Evolutionary conservation across 2,113 vertebrate genomes (phyloP).

Genomic region (Meriones unguiculatus): DNA sequence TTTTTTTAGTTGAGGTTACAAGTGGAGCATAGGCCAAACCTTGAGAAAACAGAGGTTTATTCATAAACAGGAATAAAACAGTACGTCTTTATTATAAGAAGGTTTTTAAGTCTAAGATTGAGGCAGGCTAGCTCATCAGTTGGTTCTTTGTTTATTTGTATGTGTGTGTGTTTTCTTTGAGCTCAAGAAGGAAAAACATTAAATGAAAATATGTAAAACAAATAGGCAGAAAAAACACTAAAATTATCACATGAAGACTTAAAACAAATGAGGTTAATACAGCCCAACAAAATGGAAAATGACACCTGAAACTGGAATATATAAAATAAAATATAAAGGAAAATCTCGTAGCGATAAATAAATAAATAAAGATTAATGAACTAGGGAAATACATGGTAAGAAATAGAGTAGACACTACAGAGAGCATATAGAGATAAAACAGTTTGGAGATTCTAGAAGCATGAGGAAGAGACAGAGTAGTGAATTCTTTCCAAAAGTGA

Average conservation of each 20-base stretch:
- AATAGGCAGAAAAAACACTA: background rate
- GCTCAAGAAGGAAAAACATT: background rate
- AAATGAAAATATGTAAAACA: background rate
- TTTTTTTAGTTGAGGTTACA: background rate
- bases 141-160: background rate
- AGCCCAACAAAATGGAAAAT: background rate
- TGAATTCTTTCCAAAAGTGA: background rate
- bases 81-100: too few relatives aligned
- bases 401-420: background rate
- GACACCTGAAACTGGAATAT: background rate
- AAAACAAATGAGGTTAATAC: conserved; percentile 5
- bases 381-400: background rate
- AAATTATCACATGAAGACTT: background rate
- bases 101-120: background rate
- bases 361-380: background rate
- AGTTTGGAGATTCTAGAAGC: background rate
- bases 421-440: background rate
- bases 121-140: background rate
- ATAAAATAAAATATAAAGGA: background rate
- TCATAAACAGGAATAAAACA: background rate
- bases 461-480: background rate
- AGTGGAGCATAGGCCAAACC: background rate
- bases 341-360: background rate
- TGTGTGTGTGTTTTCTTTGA: background rate
- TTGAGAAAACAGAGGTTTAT: background rate